These are phyloP conservation scores for Prostheceraeus crozeri DNA, from an alignment of 2,888 invertebrate species.

Conservation along the genomic window DNA sequence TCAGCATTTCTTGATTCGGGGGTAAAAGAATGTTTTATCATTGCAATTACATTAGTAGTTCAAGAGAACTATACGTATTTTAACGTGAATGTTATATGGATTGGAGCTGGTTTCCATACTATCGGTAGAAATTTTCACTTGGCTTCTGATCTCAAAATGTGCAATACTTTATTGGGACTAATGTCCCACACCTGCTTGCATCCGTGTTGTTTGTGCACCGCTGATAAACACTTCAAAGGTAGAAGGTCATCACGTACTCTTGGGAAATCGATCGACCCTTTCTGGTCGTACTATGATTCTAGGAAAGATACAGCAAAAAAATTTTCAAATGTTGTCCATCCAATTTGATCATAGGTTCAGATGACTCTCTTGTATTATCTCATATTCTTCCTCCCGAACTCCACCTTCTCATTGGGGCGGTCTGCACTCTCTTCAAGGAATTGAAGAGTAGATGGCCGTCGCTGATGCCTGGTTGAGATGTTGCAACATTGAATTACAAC, in stretches of 20 bases:
- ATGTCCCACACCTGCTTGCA: conserved; percentile 25
- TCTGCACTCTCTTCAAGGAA: conserved; percentile 11
- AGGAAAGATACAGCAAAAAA: conserved; percentile 16
- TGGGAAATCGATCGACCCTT: conserved; percentile 4
- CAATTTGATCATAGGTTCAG: conserved; percentile 16
- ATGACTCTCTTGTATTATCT: conserved; percentile 9
- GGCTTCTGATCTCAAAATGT: conserved; percentile 11
- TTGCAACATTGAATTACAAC: conserved; percentile 26
- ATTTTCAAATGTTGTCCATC: conserved; percentile 17
- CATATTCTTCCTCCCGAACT: conserved; percentile 31
- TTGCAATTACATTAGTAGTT: conserved; percentile 24
- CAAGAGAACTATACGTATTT: conserved; percentile 29
- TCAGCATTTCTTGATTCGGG: conserved; percentile 2
- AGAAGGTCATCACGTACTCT: conserved; percentile 21
- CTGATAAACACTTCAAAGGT: conserved; percentile 9
- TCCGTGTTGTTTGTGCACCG: conserved; percentile 24
- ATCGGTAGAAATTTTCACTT: too few relatives aligned
- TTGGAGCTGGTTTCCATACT: conserved; percentile 4
- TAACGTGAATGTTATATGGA: conserved; percentile 23
- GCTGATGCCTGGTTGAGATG: conserved; percentile 23
- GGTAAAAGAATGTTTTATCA: conserved; percentile 24
- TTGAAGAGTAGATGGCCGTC: conserved; percentile 28
- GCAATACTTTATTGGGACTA: conserved; percentile 22
- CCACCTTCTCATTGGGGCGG: neutral
- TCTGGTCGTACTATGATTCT: conserved; percentile 23